Base-by-base conservation (phyloP, 2,797 vertebrate species). In the Prionace glauca region DNA sequence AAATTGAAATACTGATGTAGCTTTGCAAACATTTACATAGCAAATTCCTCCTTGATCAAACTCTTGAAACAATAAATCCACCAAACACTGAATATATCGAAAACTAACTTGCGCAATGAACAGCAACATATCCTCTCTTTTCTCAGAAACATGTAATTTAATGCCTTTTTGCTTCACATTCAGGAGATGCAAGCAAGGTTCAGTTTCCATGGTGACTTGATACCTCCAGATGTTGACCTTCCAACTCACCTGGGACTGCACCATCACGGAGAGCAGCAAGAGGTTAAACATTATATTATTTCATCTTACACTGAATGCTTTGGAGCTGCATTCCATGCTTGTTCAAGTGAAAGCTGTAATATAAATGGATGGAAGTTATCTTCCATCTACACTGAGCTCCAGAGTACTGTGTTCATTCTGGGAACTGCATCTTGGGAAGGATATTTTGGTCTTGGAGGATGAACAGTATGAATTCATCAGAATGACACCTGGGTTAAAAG, bases 131-230 rank as follows among this genome's bases (percentile, higher is more conserved):
- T 67, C 5, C 56, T n/a, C 18, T 67, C 18, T 67, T 92, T 36
- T 18, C 1, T 8, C 18, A 26, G 60, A 91, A 91, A 65, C 18
- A 32, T 62, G 29, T 32, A 16, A 12, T 56, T 71, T 18, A 36
- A 41, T 96, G 22, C 95, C 72, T 96, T 29, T 97, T 2, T 91
- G 32, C n/a, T 96, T 95, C 96, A 94, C 92, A 95, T 16, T 93
- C 93, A 99, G 99, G 98, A 98, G 94, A 99, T 99, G 99, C 98
- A 99, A 97, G 99, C 98, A 96, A 98, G 99, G 18, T 99, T 99
- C 97, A 98, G 98, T 97, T 98, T 99, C 95, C 97, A 98, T 0
- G 99, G 99, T 96, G 98, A 97, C 56, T 97, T 99, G 79, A 98
- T 99, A 96, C 98, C 98, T 0, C 98, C 98, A 0, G 97, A 98